Evolutionary conservation across 2,888 invertebrate species (phyloP), one percentile per base, ranked within the genome.

Genomic region (Byasa hedistus): DNA sequence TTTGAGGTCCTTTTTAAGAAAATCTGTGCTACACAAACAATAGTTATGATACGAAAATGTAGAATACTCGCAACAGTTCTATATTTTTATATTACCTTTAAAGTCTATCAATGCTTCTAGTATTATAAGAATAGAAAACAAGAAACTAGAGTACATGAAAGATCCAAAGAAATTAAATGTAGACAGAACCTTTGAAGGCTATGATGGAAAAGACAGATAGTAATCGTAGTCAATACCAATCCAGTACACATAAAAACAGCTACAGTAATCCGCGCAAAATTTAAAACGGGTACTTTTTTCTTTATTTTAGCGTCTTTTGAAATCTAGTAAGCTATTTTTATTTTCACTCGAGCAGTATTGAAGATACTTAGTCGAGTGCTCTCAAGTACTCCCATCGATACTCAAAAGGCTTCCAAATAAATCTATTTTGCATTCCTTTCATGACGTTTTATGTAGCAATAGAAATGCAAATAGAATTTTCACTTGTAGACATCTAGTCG

Each of bases 341-440:
- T 51, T 52, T 52, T 32, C 15, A 36, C 24, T 54, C 23, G 48
- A 54, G 4, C 2, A 17, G 54, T n/a, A 44, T 54, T 56, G 17
- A 32, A 32, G 48, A 51, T 21, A 51, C 23, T 54, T 15, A 52
- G 44, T 52, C 15, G 21, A 44, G 59, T 59, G 23, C 23, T 55
- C 36, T 55, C 36, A 39, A 59, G 59, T 55, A 56, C 27, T 39
- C 10, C 52, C 19, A 23, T 60, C 56, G 59, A 32, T 22, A 48
- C 44, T 44, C 55, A 48, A 55, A 54, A 58, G 64, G 52, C 58
- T 27, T 64, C 44, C 55, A 27, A 65, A 60, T 59, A 60, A 65
- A 65, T 56, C 60, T 48, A 48, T 27, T 60, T 65, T 60, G 56
- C 55, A 65, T 60, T 64, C 58, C 54, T 52, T 58, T 59, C 39